These are phyloP conservation scores for Nanorana parkeri DNA, from an alignment of 2,113 vertebrate species.

Conservation along the genomic window DNA sequence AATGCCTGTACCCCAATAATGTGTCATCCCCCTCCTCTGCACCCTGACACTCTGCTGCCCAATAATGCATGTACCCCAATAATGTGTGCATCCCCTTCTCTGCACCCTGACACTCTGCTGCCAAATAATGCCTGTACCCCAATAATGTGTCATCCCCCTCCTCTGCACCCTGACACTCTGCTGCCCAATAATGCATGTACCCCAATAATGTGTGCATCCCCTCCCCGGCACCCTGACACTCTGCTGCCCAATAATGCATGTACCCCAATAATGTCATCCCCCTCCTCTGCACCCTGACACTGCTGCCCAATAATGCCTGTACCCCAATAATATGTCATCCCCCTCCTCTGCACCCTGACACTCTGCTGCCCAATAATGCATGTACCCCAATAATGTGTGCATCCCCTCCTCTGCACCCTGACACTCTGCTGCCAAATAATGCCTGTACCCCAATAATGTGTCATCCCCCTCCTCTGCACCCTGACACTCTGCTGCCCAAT, in stretches of 20 bases:
- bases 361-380: background rate
- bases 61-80: background rate
- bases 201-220: background rate
- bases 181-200: too few species aligned
- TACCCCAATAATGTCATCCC: background rate
- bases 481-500: background rate
- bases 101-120: too few species aligned
- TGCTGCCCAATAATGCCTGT: background rate
- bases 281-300: background rate
- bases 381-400: background rate
- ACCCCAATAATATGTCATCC: background rate
- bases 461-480: background rate
- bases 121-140: too few species aligned
- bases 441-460: background rate
- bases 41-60: too few species aligned
- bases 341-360: background rate
- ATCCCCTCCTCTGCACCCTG: background rate
- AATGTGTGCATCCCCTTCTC: too few species aligned
- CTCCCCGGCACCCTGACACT: background rate
- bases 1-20: too few species aligned
- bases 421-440: background rate
- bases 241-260: too few species aligned
- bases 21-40: too few species aligned
- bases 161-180: too few species aligned
- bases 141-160: background rate